A percentile compares a stretch with the other conserved stretches of the same genome.
These are phyloP conservation scores for Bubo bubo DNA, from an alignment of 2,113 vertebrate species.

Conservation along the genomic window DNA sequence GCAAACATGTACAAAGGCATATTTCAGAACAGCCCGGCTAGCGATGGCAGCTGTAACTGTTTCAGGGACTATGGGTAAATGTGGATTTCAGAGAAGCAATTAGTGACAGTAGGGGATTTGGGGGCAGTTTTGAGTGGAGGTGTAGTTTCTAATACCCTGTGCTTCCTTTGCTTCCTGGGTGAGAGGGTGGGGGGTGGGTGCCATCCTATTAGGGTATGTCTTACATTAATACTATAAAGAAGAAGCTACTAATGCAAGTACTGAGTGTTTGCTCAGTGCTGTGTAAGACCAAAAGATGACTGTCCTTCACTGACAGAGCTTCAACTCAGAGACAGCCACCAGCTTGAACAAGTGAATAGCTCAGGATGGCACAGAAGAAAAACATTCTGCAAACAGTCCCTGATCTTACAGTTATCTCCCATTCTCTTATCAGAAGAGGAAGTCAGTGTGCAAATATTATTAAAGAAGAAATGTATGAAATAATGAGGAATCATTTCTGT, in stretches of 20 bases:
- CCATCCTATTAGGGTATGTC: accelerated
- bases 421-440: constrained; percentile 17
- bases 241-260: background rate
- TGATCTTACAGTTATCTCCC: background rate
- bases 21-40: background rate
- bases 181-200: background rate
- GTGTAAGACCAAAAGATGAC: background rate
- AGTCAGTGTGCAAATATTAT: constrained; percentile 63
- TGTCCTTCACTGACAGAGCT: background rate
- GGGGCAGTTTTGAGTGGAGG: background rate
- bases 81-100: background rate
- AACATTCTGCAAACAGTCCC: background rate
- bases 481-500: constrained; percentile 68
- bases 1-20: accelerated
- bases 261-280: background rate
- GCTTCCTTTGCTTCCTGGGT: background rate
- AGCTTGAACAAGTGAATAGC: background rate
- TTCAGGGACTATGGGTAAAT: background rate
- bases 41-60: background rate
- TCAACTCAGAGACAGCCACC: background rate
- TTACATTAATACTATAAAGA: background rate
- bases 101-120: accelerated
- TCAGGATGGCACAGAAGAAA: background rate
- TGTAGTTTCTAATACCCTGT: background rate
- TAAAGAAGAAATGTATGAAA: constrained; percentile 68